Evolutionary conservation across 2,797 vertebrate species (phyloP).

Genomic region (Tympanoctomys barrerae): DNA sequence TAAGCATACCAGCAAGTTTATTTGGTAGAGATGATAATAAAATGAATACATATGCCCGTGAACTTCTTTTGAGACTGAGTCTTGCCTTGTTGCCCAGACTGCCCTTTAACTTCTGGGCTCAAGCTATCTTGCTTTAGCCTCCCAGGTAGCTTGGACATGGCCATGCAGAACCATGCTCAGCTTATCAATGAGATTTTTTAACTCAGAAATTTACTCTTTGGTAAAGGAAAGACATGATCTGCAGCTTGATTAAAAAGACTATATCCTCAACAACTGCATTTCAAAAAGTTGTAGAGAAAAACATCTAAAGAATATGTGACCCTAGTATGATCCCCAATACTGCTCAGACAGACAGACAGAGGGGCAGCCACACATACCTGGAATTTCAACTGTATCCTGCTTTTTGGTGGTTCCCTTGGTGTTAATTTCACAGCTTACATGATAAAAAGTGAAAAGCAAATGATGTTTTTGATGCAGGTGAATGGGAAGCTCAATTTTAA

Average conservation of each 20-base stretch:
- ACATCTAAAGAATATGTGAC: slow-evolving; percentile 55
- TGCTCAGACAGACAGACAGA: background rate
- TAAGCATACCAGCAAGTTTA: background rate
- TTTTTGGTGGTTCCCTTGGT: slow-evolving; percentile 96
- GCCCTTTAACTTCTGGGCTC: background rate
- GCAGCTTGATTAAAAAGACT: slow-evolving; percentile 11
- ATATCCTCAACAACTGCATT: background rate
- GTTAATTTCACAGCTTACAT: slow-evolving; percentile 98
- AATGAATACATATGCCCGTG: slow-evolving; percentile 18
- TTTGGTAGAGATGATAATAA: slow-evolving; percentile 16
- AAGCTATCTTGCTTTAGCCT: background rate
- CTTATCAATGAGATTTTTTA: background rate
- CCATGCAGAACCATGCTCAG: too few relatives aligned
- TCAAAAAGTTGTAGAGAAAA: slow-evolving; percentile 33
- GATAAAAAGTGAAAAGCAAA: slow-evolving; percentile 97
- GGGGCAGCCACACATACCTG: slow-evolving; percentile 89
- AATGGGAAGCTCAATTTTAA: slow-evolving; percentile 97
- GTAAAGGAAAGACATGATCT: background rate
- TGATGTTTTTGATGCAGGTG: slow-evolving; percentile 98
- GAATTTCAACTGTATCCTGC: slow-evolving; percentile 94
- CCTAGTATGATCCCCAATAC: background rate
- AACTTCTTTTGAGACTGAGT: background rate
- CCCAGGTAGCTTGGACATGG: background rate
- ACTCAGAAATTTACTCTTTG: slow-evolving; percentile 36
- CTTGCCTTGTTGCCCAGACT: background rate